Base-by-base conservation (phyloP, 2,888 invertebrate genomes). In the Plemyria rubiginata region DNA sequence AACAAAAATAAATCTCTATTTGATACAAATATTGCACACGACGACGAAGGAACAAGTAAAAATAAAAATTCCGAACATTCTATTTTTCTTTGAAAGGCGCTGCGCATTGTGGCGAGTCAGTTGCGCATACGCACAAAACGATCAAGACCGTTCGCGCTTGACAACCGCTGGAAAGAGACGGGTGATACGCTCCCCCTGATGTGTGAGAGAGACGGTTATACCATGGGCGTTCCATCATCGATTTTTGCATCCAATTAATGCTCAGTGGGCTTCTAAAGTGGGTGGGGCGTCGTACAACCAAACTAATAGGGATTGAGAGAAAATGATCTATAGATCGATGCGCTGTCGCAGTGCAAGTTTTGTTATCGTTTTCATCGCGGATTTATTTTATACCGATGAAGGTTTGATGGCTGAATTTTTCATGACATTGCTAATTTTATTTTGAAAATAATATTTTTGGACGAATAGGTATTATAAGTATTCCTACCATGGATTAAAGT, bases 241-340 rank as follows among this genome's bases (percentile, higher is more conserved):
- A 87, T 80, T 85, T 85, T 85, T 75, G 82, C 84, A 82, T 83
- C 92, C 92, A 92, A 92, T 92, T 92, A 90, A 92, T 89, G 92
- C 79, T 91, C 91, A 92, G 87, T 91, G 92, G 88, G 90, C 90
- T 90, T 91, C 82, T 73, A 85, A 16, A 76, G 81, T 79, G 79
- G 92, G 92, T 88, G 92, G 89, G 80, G 89, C 86, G 72, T 78
- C 41, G 69, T 71, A 76, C 84, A 84, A 85, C 81, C 87, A 88
- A 81, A 82, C 91, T 91, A 92, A 92, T 91, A 88, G 87, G 87
- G 86, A 88, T 88, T 85, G 85, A 89, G 86, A 76, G 82, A 84
- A 90, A 90, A 92, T 92, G 92, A 92, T 92, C 90, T 90, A 92
- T 90, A 90, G 92, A 90, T 88, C 88, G 77, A 78, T 81, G 85